Evolutionary conservation across 2,888 invertebrate genomes (phyloP), one percentile per base, ranked within the genome.

Genomic region (Steromphala cineraria): DNA sequence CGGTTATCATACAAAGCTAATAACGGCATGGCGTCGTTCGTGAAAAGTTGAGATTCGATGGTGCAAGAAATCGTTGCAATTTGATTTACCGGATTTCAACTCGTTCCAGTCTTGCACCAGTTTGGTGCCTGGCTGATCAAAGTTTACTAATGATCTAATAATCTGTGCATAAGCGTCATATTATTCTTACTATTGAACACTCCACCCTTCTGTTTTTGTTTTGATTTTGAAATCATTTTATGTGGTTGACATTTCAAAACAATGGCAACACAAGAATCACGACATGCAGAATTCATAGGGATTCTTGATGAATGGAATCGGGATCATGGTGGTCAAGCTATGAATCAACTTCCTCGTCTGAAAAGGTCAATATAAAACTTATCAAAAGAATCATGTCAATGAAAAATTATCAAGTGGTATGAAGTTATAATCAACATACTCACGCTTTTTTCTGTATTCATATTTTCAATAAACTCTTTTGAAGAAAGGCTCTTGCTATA

Each of bases 1-100:
- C 28, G 24, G 15, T 28, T 13, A 4, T 28, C 24, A 62, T 24
- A 24, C 62, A 62, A 62, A 62, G 24, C 28, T 62, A 28, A 28
- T 24, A 62, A 62, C 62, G 62, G 62, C 62, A 62, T 62, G 62
- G 62, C 62, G 62, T 62, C 62, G 62, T 62, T 62, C 28, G 28
- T 15, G 62, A 17, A 62, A 24, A 62, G 24, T 24, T 62, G 24
- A 28, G 28, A 62, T 62, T 24, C 28, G 62, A 62, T 62, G 62
- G 62, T 62, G 62, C 24, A 62, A 62, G 4, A 62, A 15, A 24
- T 13, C 24, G 21, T 28, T 62, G 28, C 62, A 28, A 28, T 28
- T 28, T 28, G 3, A 24, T 10, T 62, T 1, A 10, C 4, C 7
- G 10, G 4, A 46, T 46, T 46, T 10, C 10, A 46, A 13, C 13